Evolutionary conservation across 2,888 invertebrate genomes (phyloP).

Genomic region (Parnassius orleans): DNA sequence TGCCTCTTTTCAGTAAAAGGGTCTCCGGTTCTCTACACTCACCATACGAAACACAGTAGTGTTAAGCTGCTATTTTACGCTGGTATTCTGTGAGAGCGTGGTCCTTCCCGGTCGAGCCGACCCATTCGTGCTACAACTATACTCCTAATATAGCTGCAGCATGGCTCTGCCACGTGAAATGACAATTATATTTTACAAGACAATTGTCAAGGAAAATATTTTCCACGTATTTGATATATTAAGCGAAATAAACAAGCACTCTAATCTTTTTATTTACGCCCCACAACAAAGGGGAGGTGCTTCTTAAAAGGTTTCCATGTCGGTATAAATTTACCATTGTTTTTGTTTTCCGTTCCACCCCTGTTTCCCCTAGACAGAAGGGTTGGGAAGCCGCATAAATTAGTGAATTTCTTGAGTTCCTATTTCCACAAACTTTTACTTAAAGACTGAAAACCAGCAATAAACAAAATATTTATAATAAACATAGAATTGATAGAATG

Average conservation of each 20-base stretch:
- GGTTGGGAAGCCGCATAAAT: slow-evolving; percentile 69
- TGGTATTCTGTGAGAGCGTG: no score
- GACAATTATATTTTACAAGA: background rate
- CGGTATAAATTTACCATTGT: slow-evolving; percentile 58
- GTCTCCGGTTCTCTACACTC: no score
- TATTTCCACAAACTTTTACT: slow-evolving; percentile 10
- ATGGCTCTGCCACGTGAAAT: no score
- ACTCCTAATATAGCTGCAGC: no score
- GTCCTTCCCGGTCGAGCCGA: no score
- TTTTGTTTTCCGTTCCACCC: slow-evolving; percentile 39
- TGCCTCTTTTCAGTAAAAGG: no score
- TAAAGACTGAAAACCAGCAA: background rate
- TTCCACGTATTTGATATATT: slow-evolving; percentile 1
- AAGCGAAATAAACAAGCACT: slow-evolving; percentile 23
- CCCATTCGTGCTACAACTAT: no score
- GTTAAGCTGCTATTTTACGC: no score
- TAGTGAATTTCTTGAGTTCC: slow-evolving; percentile 28
- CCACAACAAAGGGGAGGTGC: slow-evolving; percentile 62
- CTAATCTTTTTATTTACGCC: slow-evolving; percentile 56
- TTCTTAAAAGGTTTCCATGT: slow-evolving; percentile 72
- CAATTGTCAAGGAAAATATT: slow-evolving; percentile 13
- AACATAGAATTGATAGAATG: background rate
- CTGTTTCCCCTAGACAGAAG: slow-evolving; percentile 44
- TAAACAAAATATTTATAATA: background rate
- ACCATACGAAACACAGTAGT: no score